These are phyloP conservation scores for Trichopoda pennipes DNA, from an alignment of 2,888 invertebrate species.

Conservation along the genomic window DNA sequence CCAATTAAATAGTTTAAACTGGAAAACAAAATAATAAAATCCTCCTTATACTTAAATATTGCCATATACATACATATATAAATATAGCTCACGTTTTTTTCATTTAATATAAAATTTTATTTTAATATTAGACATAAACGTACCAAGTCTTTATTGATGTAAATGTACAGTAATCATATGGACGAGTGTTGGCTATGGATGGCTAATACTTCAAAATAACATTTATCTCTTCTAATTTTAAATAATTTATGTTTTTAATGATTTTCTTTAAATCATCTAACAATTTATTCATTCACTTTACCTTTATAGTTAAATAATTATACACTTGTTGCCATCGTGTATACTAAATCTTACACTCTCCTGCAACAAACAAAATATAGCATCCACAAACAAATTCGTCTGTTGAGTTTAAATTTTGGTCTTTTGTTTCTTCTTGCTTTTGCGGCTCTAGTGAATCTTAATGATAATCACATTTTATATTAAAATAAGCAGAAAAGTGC, in stretches of 20 bases:
- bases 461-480: slow-evolving; percentile 59
- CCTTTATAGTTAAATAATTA: slow-evolving; percentile 64
- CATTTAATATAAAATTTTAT: slow-evolving; percentile 33
- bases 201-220: slow-evolving; percentile 15
- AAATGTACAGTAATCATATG: slow-evolving; percentile 3
- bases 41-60: not conserved
- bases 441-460: slow-evolving; percentile 38
- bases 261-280: slow-evolving; percentile 67
- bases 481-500: slow-evolving; percentile 48
- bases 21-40: not conserved
- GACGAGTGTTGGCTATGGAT: not conserved
- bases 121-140: not conserved
- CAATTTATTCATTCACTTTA: slow-evolving; percentile 63
- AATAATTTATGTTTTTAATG: slow-evolving; percentile 64
- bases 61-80: too few species aligned
- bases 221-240: slow-evolving; percentile 59
- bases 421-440: not conserved
- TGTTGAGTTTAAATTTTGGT: not conserved
- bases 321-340: slow-evolving; percentile 66
- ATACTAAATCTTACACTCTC: slow-evolving; percentile 61
- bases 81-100: slow-evolving; percentile 39
- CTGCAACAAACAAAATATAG: not conserved
- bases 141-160: not conserved
- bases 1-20: slow-evolving; percentile 30
- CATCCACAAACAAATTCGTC: slow-evolving; percentile 6